Evolutionary conservation across 2,797 vertebrate species (phyloP), one percentile per base, ranked within the genome.

Genomic region (Anguilla pacifica): DNA sequence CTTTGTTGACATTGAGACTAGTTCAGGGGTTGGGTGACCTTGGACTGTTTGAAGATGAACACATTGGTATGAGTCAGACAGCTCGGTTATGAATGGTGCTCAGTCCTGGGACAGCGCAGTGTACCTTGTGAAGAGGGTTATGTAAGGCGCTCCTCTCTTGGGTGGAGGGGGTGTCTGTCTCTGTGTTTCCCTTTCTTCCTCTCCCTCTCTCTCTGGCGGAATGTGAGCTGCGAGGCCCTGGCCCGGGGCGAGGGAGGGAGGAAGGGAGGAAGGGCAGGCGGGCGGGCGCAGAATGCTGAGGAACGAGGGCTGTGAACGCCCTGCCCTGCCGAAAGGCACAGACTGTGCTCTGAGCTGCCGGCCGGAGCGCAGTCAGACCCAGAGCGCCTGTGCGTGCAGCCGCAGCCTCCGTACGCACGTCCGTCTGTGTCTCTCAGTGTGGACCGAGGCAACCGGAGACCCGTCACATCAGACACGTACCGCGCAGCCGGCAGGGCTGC

Each of bases 401-500:
- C 25, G 35, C 17, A 46, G 79, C 22, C 79, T 1, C 5, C 25
- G 35, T 51, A 25, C 79, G 9, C 43, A 2, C 17, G 43, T 3
- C 43, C 1, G 28, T 46, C 1, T 9, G 79, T 1, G 10, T 22
- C 7, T 3, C 22, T 46, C 46, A 82, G 46, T n/a, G 43, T 7
- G 0, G 79, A 13, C 79, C 1, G 79, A n/a, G 88, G 90, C 88
- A 91, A 81, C 90, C 91, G 90, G 92, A 88, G 1, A 59, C 19
- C 59, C 39, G 72, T 39, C 74, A 39, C 35, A 79, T 19, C 17
- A 19, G 15, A 79, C 74, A 2, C 39, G 39, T 0, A 7, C 7
- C 17, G 17, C 17, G 15, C 35, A 19, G 39, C 74, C 46, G 51
- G 84, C 89, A 67, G 5, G 17, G 39, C 74, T 79, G 51, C 85